Evolutionary conservation across 2,888 invertebrate genomes (phyloP).

Genomic region (Vanessa cardui): DNA sequence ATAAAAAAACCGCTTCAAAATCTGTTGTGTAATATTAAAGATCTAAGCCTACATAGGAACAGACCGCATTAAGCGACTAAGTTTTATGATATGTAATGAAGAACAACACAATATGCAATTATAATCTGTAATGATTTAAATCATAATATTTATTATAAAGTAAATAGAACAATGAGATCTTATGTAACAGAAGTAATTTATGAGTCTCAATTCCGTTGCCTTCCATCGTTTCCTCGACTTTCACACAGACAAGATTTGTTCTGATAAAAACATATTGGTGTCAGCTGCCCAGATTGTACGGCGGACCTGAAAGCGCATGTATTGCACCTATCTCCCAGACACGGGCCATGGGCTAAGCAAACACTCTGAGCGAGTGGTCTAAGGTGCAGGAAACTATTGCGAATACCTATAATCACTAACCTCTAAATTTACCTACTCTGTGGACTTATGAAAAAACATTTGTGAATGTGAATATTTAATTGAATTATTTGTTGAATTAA

Average conservation of each 20-base stretch:
- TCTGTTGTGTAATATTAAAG: too few species aligned
- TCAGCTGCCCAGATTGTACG: conserved; percentile 72
- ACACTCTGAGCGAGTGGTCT: conserved; percentile 55
- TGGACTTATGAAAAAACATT: too few species aligned
- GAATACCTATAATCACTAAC: too few species aligned
- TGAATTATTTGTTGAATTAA: too few species aligned
- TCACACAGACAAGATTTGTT: conserved; percentile 76
- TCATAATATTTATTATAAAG: background rate
- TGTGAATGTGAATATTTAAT: too few species aligned
- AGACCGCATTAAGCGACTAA: too few species aligned
- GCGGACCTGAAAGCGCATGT: conserved; percentile 79
- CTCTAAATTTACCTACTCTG: too few species aligned
- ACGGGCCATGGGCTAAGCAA: conserved; percentile 77
- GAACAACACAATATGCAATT: too few species aligned
- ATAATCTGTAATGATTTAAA: too few species aligned
- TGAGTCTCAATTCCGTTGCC: conserved; percentile 35
- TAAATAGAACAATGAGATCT: conserved; percentile 28
- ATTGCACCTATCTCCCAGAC: conserved; percentile 77
- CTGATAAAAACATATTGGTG: conserved; percentile 81
- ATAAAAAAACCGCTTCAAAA: too few species aligned
- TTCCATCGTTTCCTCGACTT: conserved; percentile 60
- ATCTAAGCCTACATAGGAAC: too few species aligned
- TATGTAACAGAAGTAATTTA: conserved; percentile 30
- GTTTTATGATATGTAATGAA: too few species aligned
- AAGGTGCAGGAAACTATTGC: conserved; percentile 41